phyloP scores from a whole-genome alignment of 1,140 invertebrate genomes.

The Gerris buenoi region DNA sequence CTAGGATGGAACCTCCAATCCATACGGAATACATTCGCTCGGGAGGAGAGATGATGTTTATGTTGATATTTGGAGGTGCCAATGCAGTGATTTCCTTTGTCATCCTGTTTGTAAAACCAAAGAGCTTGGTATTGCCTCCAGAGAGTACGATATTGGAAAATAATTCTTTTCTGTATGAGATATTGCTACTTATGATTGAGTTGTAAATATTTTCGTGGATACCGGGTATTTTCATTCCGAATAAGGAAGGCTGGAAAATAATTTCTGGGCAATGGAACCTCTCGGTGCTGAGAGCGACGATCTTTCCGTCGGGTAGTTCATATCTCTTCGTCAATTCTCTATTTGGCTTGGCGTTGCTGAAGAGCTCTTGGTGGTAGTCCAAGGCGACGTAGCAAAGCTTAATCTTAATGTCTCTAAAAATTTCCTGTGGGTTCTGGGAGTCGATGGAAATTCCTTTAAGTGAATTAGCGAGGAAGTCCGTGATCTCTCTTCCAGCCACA shows the following conservation, averaged over 20 bases:
- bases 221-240: slow-evolving; percentile 67
- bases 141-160: slow-evolving; percentile 70
- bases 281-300: slow-evolving; percentile 78
- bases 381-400: slow-evolving; percentile 74
- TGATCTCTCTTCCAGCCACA: slow-evolving; percentile 74
- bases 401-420: slow-evolving; percentile 89
- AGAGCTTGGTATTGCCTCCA: slow-evolving; percentile 94
- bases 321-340: slow-evolving; percentile 67
- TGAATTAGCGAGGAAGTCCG: slow-evolving; percentile 84
- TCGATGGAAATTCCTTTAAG: no score
- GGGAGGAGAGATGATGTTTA: slow-evolving; percentile 84
- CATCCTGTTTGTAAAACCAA: slow-evolving; percentile 72
- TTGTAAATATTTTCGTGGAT: slow-evolving; percentile 77
- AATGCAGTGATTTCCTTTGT: slow-evolving; percentile 68
- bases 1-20: slow-evolving; percentile 76
- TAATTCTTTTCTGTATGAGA: slow-evolving; percentile 67
- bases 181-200: slow-evolving; percentile 78
- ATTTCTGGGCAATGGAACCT: slow-evolving; percentile 74
- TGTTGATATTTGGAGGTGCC: slow-evolving; percentile 58
- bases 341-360: slow-evolving; percentile 58
- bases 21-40: slow-evolving; percentile 72
- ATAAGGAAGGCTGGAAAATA: slow-evolving; percentile 65
- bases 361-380: slow-evolving; percentile 78
- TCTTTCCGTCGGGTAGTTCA: slow-evolving; percentile 57
- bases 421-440: no score